Percentiles rank a stretch among this genome's conserved stretches.
Conservation (phyloP, 2,113 vertebrate species). For the Panthera leo region DNA sequence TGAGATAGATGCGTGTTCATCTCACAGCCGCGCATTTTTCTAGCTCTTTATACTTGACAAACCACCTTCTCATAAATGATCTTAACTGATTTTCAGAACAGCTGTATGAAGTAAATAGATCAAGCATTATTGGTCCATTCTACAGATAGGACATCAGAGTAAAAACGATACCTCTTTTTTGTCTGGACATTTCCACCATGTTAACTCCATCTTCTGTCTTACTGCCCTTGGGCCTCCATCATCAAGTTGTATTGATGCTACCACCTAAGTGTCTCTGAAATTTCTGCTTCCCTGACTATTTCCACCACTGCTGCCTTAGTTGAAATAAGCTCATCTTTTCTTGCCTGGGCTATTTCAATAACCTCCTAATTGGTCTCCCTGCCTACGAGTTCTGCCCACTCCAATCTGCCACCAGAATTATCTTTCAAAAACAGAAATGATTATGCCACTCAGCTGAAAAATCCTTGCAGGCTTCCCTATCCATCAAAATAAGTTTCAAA, state of each 20-base stretch:
- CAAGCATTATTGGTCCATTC: background rate
- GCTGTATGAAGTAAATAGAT: background rate
- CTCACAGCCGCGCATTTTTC: background rate
- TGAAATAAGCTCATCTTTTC: constrained; percentile 61
- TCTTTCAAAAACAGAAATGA: constrained; percentile 70
- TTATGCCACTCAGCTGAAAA: constrained; percentile 50
- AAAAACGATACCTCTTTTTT: background rate
- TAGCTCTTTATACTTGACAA: background rate
- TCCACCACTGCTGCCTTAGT: constrained; percentile 24
- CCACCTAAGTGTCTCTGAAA: constrained; percentile 13
- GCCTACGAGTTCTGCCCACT: constrained; percentile 69
- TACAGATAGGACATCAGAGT: background rate
- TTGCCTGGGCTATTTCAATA: constrained; percentile 72
- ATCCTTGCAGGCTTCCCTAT: background rate
- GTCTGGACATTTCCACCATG: background rate
- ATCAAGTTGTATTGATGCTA: constrained; percentile 53
- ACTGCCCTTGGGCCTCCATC: background rate
- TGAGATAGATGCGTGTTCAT: background rate
- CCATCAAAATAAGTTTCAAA: background rate
- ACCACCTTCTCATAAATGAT: background rate
- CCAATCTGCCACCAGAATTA: constrained; percentile 71
- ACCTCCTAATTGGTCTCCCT: constrained; percentile 70
- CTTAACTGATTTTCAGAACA: constrained; percentile 3
- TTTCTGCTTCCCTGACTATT: constrained; percentile 31
- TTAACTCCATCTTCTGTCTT: background rate